Conservation (phyloP, 2,113 vertebrate species). For the Jacana jacana region DNA sequence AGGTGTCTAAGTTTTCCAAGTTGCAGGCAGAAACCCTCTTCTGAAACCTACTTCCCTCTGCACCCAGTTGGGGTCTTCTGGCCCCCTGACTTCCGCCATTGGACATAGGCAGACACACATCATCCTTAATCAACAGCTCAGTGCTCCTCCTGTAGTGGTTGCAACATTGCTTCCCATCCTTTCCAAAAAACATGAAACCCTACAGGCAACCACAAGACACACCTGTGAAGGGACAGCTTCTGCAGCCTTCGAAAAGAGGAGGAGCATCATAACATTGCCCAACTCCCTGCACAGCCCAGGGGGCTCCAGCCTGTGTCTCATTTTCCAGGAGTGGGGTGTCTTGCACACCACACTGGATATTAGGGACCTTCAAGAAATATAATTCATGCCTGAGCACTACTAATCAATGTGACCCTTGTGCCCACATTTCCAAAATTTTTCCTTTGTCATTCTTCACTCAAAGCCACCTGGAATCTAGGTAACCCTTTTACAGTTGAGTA, state of each 20-base stretch:
- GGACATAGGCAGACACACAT: rapidly evolving
- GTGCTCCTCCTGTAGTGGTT: not conserved
- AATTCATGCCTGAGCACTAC: not conserved
- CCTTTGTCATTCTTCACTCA: not conserved
- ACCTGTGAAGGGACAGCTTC: not conserved
- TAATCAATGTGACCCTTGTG: not conserved
- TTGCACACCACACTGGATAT: not conserved
- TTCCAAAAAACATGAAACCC: not conserved
- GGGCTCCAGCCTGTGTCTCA: not conserved
- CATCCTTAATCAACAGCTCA: not conserved
- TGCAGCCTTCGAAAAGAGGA: not conserved
- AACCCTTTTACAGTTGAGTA: not conserved
- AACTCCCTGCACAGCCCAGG: too few species aligned
- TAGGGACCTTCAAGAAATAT: not conserved
- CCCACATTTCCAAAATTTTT: not conserved
- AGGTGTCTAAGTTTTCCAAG: not conserved
- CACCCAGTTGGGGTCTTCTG: not conserved
- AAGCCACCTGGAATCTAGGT: not conserved
- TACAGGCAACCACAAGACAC: not conserved
- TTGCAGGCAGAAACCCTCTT: not conserved
- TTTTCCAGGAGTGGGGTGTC: not conserved
- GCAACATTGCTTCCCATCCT: rapidly evolving
- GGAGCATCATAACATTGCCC: rapidly evolving
- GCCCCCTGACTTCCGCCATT: not conserved
- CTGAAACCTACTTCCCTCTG: not conserved